Evolutionary conservation across 2,888 invertebrate species (phyloP).

Genomic region (Mimachlamys varia): DNA sequence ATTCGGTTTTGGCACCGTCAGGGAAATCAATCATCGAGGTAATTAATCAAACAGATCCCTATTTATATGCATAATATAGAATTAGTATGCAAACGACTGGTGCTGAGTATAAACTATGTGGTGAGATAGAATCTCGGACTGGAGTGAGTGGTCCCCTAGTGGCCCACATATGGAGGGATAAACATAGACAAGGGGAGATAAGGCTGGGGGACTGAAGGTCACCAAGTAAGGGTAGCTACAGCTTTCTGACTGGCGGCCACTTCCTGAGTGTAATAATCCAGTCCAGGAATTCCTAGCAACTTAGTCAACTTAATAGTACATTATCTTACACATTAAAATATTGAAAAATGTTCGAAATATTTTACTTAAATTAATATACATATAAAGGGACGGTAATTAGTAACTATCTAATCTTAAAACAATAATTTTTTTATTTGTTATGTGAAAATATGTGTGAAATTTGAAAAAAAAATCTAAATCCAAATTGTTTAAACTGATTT

Average conservation of each 20-base stretch:
- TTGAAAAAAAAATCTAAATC: background rate
- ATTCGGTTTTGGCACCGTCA: background rate
- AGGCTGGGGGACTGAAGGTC: background rate
- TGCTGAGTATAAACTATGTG: background rate
- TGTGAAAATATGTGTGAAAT: background rate
- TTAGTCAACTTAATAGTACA: background rate
- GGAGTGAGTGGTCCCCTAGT: background rate
- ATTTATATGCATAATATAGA: conserved; percentile 1
- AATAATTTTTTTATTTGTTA: background rate
- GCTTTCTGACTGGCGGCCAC: background rate
- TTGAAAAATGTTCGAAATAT: background rate
- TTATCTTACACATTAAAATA: background rate
- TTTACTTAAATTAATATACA: no score
- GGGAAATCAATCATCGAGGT: background rate
- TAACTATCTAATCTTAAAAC: no score
- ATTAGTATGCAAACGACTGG: conserved; percentile 21
- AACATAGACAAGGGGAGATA: conserved; percentile 23
- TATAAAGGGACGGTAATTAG: no score
- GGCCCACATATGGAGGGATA: background rate
- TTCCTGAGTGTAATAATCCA: background rate
- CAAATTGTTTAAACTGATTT: background rate
- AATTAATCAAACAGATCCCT: conserved; percentile 3
- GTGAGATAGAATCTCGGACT: background rate
- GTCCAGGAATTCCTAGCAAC: background rate
- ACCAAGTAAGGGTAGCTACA: background rate